These are phyloP conservation scores for Anastatus disparis DNA, from an alignment of 1,140 invertebrate species.

Conservation along the genomic window DNA sequence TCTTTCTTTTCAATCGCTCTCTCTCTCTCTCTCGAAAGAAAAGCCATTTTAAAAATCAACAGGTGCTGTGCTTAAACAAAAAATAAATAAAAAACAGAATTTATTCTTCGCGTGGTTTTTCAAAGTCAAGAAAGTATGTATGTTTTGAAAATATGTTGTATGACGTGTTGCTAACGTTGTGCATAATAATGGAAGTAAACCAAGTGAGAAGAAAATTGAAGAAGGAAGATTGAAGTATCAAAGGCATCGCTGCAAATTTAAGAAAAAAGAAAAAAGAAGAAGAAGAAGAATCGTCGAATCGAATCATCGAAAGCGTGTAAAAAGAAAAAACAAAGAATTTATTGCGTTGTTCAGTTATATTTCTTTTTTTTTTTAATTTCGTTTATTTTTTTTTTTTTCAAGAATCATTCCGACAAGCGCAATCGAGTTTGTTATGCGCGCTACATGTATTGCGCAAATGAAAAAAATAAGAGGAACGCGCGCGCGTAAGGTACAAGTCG, in stretches of 20 bases:
- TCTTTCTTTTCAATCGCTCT: conserved; percentile 43
- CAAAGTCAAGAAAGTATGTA: conserved; percentile 19
- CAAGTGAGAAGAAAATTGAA: conserved; percentile 3
- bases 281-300: not conserved
- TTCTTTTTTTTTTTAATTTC: not conserved
- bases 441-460: not conserved
- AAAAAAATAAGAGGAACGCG: too few species aligned
- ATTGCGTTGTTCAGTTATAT: conserved; percentile 3
- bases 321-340: not conserved
- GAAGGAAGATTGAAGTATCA: not conserved
- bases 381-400: conserved; percentile 9
- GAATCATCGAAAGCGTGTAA: not conserved
- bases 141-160: conserved; percentile 2
- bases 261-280: not conserved
- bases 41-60: conserved; percentile 39
- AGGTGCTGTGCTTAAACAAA: conserved; percentile 39
- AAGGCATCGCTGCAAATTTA: not conserved
- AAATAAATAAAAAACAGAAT: too few species aligned
- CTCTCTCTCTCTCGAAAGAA: too few species aligned
- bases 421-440: conserved; percentile 1
- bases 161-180: not conserved
- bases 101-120: conserved; percentile 10
- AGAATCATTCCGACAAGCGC: conserved; percentile 32
- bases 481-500: not conserved
- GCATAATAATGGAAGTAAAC: not conserved